Evolutionary conservation across 2,113 vertebrate genomes (phyloP).

Genomic region (Percina caprodes): DNA sequence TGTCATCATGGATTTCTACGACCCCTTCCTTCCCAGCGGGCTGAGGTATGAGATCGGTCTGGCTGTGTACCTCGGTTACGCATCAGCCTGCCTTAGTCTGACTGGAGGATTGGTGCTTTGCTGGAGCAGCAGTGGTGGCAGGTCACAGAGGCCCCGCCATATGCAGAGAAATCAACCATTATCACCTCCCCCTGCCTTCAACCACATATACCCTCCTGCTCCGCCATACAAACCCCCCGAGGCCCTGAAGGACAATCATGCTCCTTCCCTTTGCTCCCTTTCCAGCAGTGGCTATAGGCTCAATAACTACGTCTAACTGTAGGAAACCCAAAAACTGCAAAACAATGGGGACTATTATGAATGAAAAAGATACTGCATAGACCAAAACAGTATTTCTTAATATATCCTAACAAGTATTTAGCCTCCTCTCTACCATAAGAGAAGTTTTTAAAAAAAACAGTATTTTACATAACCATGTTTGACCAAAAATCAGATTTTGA

Average conservation of each 20-base stretch:
- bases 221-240: constrained; percentile 80
- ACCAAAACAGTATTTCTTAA: constrained; percentile 5
- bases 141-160: constrained; percentile 19
- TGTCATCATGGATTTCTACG: constrained; percentile 87
- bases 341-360: not conserved
- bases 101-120: constrained; percentile 88
- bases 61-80: constrained; percentile 92
- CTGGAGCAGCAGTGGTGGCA: constrained; percentile 75
- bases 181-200: constrained; percentile 62
- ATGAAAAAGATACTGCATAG: not conserved
- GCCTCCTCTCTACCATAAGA: not conserved
- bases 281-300: constrained; percentile 88
- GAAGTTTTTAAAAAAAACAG: not conserved
- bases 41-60: constrained; percentile 94
- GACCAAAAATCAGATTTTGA: not conserved
- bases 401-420: not conserved
- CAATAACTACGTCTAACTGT: constrained; percentile 89
- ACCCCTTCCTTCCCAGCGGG: constrained; percentile 83
- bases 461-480: not conserved
- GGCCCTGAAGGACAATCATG: constrained; percentile 83
- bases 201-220: constrained; percentile 61
- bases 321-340: not conserved
- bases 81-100: constrained; percentile 85
- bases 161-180: constrained; percentile 41
- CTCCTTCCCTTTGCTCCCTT: constrained; percentile 84